Evolutionary conservation across 2,797 vertebrate genomes (phyloP).

Genomic region (Melanotaenia pygmaea): DNA sequence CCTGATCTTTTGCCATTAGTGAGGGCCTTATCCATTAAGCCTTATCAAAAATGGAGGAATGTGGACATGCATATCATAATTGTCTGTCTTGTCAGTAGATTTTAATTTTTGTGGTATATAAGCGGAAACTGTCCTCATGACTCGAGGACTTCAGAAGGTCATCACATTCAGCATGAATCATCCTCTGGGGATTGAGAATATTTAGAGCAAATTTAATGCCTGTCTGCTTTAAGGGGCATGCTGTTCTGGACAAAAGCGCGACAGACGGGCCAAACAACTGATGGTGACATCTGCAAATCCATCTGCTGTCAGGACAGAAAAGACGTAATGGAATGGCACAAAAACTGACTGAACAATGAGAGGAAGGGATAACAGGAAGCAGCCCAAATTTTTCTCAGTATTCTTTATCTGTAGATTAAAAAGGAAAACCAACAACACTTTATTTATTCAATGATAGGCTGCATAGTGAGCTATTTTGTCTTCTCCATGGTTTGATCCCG

Average conservation of each 20-base stretch:
- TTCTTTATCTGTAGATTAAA: too few species aligned
- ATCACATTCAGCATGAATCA: conserved; percentile 9
- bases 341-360: conserved; percentile 17
- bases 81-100: not conserved
- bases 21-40: too few species aligned
- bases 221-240: conserved; percentile 51
- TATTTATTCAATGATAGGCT: not conserved
- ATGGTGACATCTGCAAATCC: conserved; percentile 58
- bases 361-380: not conserved
- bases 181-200: conserved; percentile 48
- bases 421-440: accelerated
- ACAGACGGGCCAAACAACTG: conserved; percentile 51
- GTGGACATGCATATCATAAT: not conserved
- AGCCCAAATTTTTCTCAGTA: not conserved
- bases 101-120: conserved; percentile 8
- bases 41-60: not conserved
- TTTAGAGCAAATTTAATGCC: conserved; percentile 49
- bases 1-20: too few species aligned
- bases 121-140: conserved; percentile 11
- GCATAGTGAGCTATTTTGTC: conserved; percentile 1
- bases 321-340: conserved; percentile 31
- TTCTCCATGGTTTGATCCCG: conserved; percentile 12
- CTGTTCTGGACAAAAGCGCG: conserved; percentile 33
- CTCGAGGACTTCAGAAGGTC: conserved; percentile 14
- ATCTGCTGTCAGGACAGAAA: conserved; percentile 44